Base-by-base conservation (phyloP, 2,113 vertebrate species). In the Heliornis fulica region DNA sequence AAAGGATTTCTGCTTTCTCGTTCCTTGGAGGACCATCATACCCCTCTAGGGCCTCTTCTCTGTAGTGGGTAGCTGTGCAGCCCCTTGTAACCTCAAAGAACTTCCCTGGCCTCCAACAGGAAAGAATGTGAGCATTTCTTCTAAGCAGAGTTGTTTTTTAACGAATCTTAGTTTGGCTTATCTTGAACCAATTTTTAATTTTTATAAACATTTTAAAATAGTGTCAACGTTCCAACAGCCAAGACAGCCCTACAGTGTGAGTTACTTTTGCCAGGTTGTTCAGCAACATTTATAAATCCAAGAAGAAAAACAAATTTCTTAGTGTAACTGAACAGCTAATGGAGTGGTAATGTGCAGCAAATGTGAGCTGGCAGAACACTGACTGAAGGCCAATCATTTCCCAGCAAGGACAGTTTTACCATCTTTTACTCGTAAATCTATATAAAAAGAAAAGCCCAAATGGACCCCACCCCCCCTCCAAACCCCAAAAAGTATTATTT, bases 1-100 rank as follows among this genome's bases (percentile, higher is more conserved):
- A 75, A 70, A 60, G 5, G 26, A 79, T 34, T 0, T 0, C 60
- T 90, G 56, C 61, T 79, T 74, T 71, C 57, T 87, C 2, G 0
- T 82, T 83, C 14, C 32, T 40, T 56, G 43, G 53, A 5, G 23
- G 54, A 65, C 26, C 32, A 32, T 23, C 46, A 46, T 46, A n/a
- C 12, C 7, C 7, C 16, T 87, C 43, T 11, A 17, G 23, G 12
- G 11, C 23, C 43, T 48, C 31, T 50, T 56, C 41, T 48, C 11
- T 79, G 45, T 10, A 75, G 23, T 18, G 19, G 28, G n/a, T 31
- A 65, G 48, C 34, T 60, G 6, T 43, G 71, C 59, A 77, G 51
- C 13, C 7, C 28, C 54, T 56, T 28, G 54, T 61, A 69, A 72
- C 29, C 51, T 34, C 50, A 86, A 5, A 75, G 32, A 81, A 50